Evolutionary conservation across 2,888 invertebrate genomes (phyloP), one percentile per base, ranked within the genome.

Genomic region (Penaeus monodon): DNA sequence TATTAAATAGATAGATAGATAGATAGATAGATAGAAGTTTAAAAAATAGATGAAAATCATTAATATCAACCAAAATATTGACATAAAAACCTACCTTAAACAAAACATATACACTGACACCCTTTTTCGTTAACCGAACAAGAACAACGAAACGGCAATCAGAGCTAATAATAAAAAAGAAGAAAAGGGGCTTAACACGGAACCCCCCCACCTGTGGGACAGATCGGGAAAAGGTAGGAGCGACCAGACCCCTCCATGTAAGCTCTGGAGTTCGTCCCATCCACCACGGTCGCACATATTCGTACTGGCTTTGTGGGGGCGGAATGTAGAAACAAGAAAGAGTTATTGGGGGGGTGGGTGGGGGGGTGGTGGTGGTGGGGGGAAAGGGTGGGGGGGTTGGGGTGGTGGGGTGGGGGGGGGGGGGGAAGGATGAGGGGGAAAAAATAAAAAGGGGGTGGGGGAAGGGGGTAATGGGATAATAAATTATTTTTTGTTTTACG

Each of bases 181-280:
- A 68, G 10, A 12, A 68, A 2, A 17, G 7, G 7, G 29, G n/a
- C 29, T 44, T 8, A 44, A 44, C 2, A 44, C 12, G 27, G 27
- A 27, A 1, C 17, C 33, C 17, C 33, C 80, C 64, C 64, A 88
- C 88, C 88, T 88, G 81, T 96, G 96, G 63, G 95, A 96, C 91
- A 96, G 92, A 91, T 95, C 94, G 57, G 96, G 92, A 96, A 95
- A 83, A 95, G 92, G 87, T 95, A 95, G 84, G 95, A 95, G 74
- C 96, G 89, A 95, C 91, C 92, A 96, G 94, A 96, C 95, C 89
- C 96, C 96, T 90, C 92, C 95, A 96, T 96, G 91, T 95, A 95
- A 91, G 0, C 95, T 93, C 91, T 96, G 95, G 49, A 95, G 86
- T 94, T 94, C 63, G 95, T 90, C 94, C 93, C 90, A 95, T 91